Base-by-base conservation (phyloP, 1,140 invertebrate genomes). In the Andrena cerasifolii region DNA sequence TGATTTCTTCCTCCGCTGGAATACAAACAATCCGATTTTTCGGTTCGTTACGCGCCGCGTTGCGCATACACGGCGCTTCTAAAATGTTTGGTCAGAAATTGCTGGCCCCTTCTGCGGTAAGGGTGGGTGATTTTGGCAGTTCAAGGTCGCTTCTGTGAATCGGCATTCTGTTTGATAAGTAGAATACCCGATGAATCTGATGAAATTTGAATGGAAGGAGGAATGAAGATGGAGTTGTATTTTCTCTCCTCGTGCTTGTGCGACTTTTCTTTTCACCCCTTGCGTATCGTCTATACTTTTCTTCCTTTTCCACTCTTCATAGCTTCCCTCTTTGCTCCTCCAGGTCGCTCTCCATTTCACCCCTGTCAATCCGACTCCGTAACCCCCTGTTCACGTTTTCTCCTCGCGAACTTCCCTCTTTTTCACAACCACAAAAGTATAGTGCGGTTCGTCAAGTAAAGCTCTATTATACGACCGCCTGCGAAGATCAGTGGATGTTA, bases 401-500 rank as follows among this genome's bases (percentile, higher is more conserved):
- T 10, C 36, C 10, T 40, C 16, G 4, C 10, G 45, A 47, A 24
- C n/a, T 24, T 24, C 8, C 6, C 49, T 21, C 49, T 0, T 7
- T n/a, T n/a, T n/a, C 18, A 1, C 3, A 40, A 40, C 1, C 47
- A 49, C 12, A n/a, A 49, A n/a, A n/a, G 3, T 7, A 12, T 12
- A 8, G 2, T 21, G 8, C 31, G 1, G 31, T 36, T 16, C 33
- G 43, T 53, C 71, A 21, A 63, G 33, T 65, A 63, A 73, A 18
- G 33, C n/a, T 58, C 68, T 76, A 45, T 77, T 53, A 68, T 36
- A 16, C 16, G 40, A 24, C n/a, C 6, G 1, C 3, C 4, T 16
- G 6, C n/a, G 1, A 40, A 61, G 56, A 83, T 79, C 82, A 74
- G 63, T 49, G 73, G 59, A 53, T 47, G 58, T 63, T 77, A 79